Evolutionary conservation across 2,113 vertebrate genomes (phyloP), one percentile per base, ranked within the genome.

Genomic region (Mola mola): DNA sequence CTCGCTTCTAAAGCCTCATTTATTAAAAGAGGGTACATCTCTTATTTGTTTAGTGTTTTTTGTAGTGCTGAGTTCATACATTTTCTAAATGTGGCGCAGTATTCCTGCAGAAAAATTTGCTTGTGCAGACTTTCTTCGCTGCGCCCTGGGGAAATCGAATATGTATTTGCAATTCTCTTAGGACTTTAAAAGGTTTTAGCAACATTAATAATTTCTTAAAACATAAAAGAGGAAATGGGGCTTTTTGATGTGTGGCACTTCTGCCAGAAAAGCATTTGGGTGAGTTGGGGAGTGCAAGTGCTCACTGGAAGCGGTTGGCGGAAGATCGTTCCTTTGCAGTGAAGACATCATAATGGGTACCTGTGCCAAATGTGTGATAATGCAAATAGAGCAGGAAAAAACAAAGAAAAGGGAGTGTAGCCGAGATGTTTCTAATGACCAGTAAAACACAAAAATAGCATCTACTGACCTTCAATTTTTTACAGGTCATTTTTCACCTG

Each of bases 121-220:
- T 70, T 75, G 79, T 75, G 81, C 78, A 69, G 81, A 75, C 64
- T 73, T 82, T 86, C 43, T 50, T 48, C 46, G 0, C 29, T 31
- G 57, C 57, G 84, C 84, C 88, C 79, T 61, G 20, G 40, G 89
- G 90, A 76, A 87, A 87, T 88, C n/a, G 83, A 89, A 90, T 85
- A 88, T 86, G 77, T 82, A 90, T 89, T 85, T 87, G 78, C 69
- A 51, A 74, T 78, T 86, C 87, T 87, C 79, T 61, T 57, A 63
- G 78, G 83, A 75, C 72, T 86, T 82, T 46, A 67, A 78, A 87
- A 83, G 72, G 71, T 42, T 84, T 87, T 83, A 87, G 87, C 59
- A 64, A 82, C 88, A 90, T 91, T 87, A 90, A 87, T 89, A 89
- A 90, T 90, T 91, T 90, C 76, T 81, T 37, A 76, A 84, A 85